A percentile compares a stretch with the other conserved stretches of the same genome.
Conservation (phyloP, 1,140 invertebrate species). For the Meteorus sp. region DNA sequence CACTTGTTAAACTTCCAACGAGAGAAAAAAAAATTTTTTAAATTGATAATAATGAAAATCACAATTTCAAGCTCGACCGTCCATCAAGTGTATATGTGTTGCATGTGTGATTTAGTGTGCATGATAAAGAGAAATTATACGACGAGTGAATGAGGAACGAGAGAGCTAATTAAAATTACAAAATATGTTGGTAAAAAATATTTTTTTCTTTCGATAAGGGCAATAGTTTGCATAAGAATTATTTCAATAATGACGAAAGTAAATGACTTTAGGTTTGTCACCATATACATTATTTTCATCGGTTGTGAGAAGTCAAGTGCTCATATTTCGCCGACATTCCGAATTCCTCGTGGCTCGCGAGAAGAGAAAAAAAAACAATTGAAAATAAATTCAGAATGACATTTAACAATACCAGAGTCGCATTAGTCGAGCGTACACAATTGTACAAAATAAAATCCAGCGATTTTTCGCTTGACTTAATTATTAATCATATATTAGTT, state of each 20-base stretch:
- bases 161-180: background rate
- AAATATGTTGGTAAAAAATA: background rate
- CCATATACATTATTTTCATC: background rate
- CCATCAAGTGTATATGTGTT: constrained; percentile 1
- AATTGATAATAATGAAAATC: background rate
- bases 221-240: constrained; percentile 2
- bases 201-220: background rate
- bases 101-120: constrained; percentile 20
- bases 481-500: too few species aligned
- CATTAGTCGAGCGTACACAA: too few species aligned
- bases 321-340: constrained; percentile 25
- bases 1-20: background rate
- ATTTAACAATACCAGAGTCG: background rate
- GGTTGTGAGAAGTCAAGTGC: constrained; percentile 12
- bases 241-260: background rate
- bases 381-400: too few species aligned
- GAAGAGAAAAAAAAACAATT: too few species aligned
- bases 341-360: background rate
- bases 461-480: too few species aligned
- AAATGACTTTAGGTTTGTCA: background rate
- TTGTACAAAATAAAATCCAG: too few species aligned
- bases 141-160: background rate
- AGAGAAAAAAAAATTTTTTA: background rate
- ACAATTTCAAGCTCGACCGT: constrained; percentile 12
- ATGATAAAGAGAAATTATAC: constrained; percentile 17